A percentile compares a stretch with the other conserved stretches of the same genome.
phyloP scores from a whole-genome alignment of 2,888 invertebrate genomes.

The Plebejus argus region DNA sequence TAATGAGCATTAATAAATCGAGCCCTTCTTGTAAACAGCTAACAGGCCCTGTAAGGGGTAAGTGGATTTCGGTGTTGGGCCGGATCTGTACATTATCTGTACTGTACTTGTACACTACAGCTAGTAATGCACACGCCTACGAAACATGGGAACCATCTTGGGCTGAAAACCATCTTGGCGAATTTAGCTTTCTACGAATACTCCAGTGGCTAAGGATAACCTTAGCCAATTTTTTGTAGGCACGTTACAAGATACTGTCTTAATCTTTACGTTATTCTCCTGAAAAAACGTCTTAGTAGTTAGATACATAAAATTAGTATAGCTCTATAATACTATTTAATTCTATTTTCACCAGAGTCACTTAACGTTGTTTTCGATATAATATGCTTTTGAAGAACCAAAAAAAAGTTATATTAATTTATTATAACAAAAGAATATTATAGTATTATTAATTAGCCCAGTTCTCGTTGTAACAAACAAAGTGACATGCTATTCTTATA shows the following conservation, averaged over 20 bases:
- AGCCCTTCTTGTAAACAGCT: constrained; percentile 74
- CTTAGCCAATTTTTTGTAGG: too few species aligned
- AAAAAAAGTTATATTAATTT: neutral
- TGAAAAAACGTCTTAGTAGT: too few species aligned
- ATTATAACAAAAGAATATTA: neutral
- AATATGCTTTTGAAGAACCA: too few species aligned
- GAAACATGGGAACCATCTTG: neutral
- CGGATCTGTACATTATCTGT: constrained; percentile 64
- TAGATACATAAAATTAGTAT: too few species aligned
- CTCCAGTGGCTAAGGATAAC: neutral
- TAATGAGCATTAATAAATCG: constrained; percentile 80
- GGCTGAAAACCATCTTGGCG: neutral
- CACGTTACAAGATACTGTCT: neutral
- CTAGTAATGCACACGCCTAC: constrained; percentile 16
- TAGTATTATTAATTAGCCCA: neutral
- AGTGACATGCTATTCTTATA: neutral
- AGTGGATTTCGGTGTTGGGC: constrained; percentile 79
- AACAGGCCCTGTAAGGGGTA: constrained; percentile 75
- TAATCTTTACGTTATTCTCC: too few species aligned
- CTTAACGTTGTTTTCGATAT: too few species aligned
- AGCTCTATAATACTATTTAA: too few species aligned
- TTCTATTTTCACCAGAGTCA: too few species aligned
- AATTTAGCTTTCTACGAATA: neutral
- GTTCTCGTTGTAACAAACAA: neutral
- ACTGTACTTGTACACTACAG: constrained; percentile 31